These are phyloP conservation scores for Procambarus virginalis DNA, from an alignment of 1,140 invertebrate genomes.

Conservation along the genomic window DNA sequence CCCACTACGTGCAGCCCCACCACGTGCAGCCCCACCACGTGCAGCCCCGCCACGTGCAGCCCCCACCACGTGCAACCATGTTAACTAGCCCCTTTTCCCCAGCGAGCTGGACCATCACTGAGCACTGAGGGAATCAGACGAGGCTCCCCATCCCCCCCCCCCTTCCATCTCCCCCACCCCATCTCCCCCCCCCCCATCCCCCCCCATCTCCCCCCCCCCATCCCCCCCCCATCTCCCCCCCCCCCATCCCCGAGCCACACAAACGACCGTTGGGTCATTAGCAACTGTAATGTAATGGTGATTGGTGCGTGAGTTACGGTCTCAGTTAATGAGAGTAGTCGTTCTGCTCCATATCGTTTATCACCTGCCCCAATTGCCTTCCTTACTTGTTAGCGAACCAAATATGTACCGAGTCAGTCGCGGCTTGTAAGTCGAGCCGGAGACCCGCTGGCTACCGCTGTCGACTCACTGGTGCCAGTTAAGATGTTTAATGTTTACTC, in stretches of 20 bases:
- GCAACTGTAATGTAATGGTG: slow-evolving; percentile 4
- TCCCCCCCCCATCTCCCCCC: not conserved
- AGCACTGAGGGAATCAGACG: too few species aligned
- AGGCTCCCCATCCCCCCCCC: not conserved
- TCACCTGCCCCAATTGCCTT: not conserved
- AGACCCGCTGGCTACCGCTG: too few species aligned
- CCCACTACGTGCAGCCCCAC: too few species aligned
- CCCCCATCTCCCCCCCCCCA: not conserved
- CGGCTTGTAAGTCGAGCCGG: too few species aligned
- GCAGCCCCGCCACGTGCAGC: too few species aligned
- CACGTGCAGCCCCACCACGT: too few species aligned
- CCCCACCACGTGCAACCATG: too few species aligned
- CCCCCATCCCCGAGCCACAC: not conserved
- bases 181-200: not conserved
- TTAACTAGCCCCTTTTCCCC: too few species aligned
- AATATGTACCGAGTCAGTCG: too few species aligned
- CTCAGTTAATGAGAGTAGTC: not conserved
- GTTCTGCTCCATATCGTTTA: not conserved
- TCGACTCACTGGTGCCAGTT: not conserved
- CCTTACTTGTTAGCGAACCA: not conserved
- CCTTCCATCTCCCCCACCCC: too few species aligned
- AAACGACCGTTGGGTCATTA: not conserved
- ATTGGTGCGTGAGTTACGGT: not conserved
- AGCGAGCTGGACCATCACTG: too few species aligned
- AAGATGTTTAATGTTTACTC: too few species aligned